phyloP scores from a whole-genome alignment of 2,113 vertebrate species.

The Notothenia coriiceps region DNA sequence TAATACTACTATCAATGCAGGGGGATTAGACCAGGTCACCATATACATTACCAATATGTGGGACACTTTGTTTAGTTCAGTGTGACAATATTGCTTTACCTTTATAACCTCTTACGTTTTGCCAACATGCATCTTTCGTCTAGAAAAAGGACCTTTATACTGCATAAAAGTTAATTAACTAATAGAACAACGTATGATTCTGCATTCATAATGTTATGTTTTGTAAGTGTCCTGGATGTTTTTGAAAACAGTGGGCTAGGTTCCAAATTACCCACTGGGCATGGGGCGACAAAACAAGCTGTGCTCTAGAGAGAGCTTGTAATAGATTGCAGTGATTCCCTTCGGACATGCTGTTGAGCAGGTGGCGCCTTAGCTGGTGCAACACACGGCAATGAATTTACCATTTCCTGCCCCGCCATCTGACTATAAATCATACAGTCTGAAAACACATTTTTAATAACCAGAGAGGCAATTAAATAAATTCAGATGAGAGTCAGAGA shows the following conservation, averaged over 20 bases:
- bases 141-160: background rate
- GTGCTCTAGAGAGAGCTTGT: slow-evolving; percentile 82
- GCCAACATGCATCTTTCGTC: background rate
- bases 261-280: slow-evolving; percentile 81
- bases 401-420: slow-evolving; percentile 77
- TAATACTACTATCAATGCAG: slow-evolving; percentile 15
- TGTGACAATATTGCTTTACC: slow-evolving; percentile 4
- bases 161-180: slow-evolving; percentile 18
- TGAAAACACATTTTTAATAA: slow-evolving; percentile 77
- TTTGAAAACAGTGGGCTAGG: slow-evolving; percentile 74
- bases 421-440: slow-evolving; percentile 80
- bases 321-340: slow-evolving; percentile 84
- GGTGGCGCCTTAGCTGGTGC: slow-evolving; percentile 81
- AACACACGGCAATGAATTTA: slow-evolving; percentile 80
- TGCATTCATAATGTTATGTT: slow-evolving; percentile 56
- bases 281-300: slow-evolving; percentile 79
- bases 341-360: slow-evolving; percentile 82
- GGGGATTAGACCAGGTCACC: slow-evolving; percentile 7
- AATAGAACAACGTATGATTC: slow-evolving; percentile 11
- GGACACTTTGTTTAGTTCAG: too few relatives aligned
- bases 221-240: slow-evolving; percentile 66
- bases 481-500: slow-evolving; percentile 58
- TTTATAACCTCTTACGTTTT: background rate
- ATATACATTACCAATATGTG: background rate
- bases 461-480: slow-evolving; percentile 71